Base-by-base conservation (phyloP, 2,888 invertebrate species). In the Harpalus rubripes region DNA sequence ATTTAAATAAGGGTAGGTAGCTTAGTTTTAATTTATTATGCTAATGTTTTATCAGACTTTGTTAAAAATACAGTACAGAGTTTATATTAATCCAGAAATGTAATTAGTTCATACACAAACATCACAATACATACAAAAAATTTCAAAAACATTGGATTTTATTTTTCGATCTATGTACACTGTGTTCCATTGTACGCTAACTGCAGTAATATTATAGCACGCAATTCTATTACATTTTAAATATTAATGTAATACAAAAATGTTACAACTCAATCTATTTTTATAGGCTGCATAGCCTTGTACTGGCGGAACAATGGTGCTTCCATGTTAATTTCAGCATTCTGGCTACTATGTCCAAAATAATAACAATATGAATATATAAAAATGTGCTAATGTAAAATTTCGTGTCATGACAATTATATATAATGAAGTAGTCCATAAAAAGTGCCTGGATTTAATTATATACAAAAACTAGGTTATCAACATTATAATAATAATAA, bases 21-120 rank as follows among this genome's bases (percentile, higher is more conserved):
- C 44, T 74, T 74, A 41, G 72, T 16, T 74, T 74, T 44, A 74
- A 44, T 74, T 74, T 44, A 74, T 44, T 74, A 74, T 74, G 44
- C 18, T 74, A 74, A 74, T 74, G 26, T 74, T 74, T 44, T 74
- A 74, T 74, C 41, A 44, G 72, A 74, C 72, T 44, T 44, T 74
- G 41, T 74, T 41, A 44, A 74, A 72, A 74, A 39, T 68, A 68
- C 26, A 39, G n/a, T 32, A 39, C 26, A 39, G 26, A 65, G 6
- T 32, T 32, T 39, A 39, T 32, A 68, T 39, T 68, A 68, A 65
- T 32, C 32, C 65, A 65, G 65, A 39, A 68, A 68, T 68, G 32
- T 39, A 39, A 68, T 68, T 68, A 68, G 68, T 68, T 68, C 12
- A 39, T 39, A 68, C n/a, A 68, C 15, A 39, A 32, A 39, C 32